These are phyloP conservation scores for Rattus rattus DNA, from an alignment of 2,113 vertebrate genomes.

Conservation along the genomic window DNA sequence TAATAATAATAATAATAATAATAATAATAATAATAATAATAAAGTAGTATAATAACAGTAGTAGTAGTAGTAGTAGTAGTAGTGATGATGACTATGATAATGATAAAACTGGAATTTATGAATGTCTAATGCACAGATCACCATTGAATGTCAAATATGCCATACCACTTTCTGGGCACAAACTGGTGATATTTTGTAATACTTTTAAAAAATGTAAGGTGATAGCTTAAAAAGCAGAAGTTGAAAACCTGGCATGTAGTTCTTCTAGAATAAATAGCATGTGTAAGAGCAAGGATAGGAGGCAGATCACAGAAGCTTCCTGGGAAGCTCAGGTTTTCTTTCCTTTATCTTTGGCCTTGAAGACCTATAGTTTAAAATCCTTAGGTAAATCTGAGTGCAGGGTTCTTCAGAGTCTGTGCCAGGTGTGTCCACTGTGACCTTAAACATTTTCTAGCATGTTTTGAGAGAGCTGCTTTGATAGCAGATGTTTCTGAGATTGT, in stretches of 20 bases:
- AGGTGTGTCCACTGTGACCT: not conserved
- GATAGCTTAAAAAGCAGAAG: not conserved
- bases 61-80: too few species aligned
- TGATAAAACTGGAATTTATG: not conserved
- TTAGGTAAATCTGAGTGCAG: not conserved
- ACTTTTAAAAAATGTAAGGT: not conserved
- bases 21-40: slow-evolving; percentile 2
- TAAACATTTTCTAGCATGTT: not conserved
- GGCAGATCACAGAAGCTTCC: not conserved
- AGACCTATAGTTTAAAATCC: not conserved
- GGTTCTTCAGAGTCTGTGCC: not conserved
- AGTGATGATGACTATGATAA: too few species aligned
- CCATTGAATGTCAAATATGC: slow-evolving; percentile 13
- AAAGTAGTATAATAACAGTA: slow-evolving; percentile 12
- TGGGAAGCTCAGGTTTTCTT: not conserved
- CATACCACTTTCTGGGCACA: not conserved
- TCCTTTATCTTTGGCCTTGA: not conserved
- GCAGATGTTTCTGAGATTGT: not conserved
- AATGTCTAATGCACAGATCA: not conserved
- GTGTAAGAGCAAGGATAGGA: not conserved
- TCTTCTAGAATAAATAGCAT: not conserved
- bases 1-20: not conserved
- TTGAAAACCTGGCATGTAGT: not conserved
- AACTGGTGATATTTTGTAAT: slow-evolving; percentile 12
- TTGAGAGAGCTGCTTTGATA: not conserved